Evolutionary conservation across 2,888 invertebrate species (phyloP), one percentile per base, ranked within the genome.

Genomic region (Cordilura impudica): DNA sequence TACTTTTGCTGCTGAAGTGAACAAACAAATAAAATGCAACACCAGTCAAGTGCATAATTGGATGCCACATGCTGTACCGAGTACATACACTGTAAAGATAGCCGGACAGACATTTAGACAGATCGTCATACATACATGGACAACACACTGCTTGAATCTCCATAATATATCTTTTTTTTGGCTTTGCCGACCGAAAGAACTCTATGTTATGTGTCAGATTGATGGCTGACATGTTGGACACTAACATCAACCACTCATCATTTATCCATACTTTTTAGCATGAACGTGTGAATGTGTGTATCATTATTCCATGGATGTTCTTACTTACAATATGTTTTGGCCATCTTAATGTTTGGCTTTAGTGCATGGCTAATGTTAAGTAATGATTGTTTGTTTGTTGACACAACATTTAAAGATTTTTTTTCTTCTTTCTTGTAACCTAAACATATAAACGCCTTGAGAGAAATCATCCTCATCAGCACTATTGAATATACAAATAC

Each of bases 161-260:
- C 29, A 26, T 31, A 47, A 19, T 49, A 56, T 16, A 16, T 61
- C 47, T 47, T 45, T 29, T 63, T 49, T 47, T 70, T 69, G 69
- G 69, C 63, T 70, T 69, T 76, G 69, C 70, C 69, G 63, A 70
- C 63, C 69, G 69, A 76, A 76, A 12, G n/a, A 39, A 39, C 12
- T n/a, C 35, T 76, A 51, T 79, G 79, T 79, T 67, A 71, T 63
- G 79, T 79, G 79, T 79, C 79, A 79, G 79, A 79, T 79, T 79
- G 79, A 79, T 79, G 79, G 79, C 75, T 79, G 79, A 79, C 79
- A 79, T 79, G 75, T 71, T 79, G 79, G 79, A 79, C 79, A 75
- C 75, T 72, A 79, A 79, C 79, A 79, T 79, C 75, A 75, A 47
- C 79, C 75, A 79, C 79, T 75, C 79, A 75, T 79, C 75, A 79